Evolutionary conservation across 1,140 invertebrate species (phyloP).

Genomic region (Homalodisca vitripennis): DNA sequence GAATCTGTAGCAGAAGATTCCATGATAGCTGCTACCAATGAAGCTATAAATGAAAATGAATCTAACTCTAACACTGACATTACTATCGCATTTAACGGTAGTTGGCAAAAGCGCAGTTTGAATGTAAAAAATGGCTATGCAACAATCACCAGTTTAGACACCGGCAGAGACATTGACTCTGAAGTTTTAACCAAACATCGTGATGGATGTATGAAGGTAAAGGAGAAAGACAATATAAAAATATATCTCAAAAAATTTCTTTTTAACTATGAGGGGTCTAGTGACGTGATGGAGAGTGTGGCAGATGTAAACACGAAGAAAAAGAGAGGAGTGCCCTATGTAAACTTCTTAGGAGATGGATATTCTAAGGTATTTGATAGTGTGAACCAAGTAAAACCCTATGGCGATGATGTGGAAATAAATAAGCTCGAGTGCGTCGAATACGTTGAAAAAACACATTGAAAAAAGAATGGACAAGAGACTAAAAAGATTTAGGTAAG

Average conservation of each 20-base stretch:
- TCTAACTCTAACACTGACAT: slow-evolving; percentile 25
- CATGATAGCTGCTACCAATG: slow-evolving; percentile 27
- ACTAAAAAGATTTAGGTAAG: no score
- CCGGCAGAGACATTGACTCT: slow-evolving; percentile 36
- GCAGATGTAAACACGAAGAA: slow-evolving; percentile 16
- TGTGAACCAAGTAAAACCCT: no score
- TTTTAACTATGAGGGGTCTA: slow-evolving; percentile 32
- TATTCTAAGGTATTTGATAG: no score
- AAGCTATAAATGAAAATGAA: slow-evolving; percentile 26
- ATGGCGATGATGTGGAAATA: no score
- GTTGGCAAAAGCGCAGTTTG: slow-evolving; percentile 38
- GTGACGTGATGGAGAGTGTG: slow-evolving; percentile 34
- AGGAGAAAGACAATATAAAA: background rate
- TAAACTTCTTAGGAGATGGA: slow-evolving; percentile 27
- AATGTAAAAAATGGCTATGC: slow-evolving; percentile 36
- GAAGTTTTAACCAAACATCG: slow-evolving; percentile 29
- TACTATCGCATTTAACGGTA: slow-evolving; percentile 33
- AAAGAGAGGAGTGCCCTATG: slow-evolving; percentile 8
- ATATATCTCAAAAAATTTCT: slow-evolving; percentile 27
- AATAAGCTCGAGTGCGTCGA: background rate
- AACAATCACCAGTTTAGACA: slow-evolving; percentile 36
- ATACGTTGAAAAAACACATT: slow-evolving; percentile 5
- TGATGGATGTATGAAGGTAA: slow-evolving; percentile 24
- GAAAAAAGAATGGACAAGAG: background rate
- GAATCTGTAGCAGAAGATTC: slow-evolving; percentile 20